Base-by-base conservation (phyloP, 2,888 invertebrate species). In the Odontocolon sp. region DNA sequence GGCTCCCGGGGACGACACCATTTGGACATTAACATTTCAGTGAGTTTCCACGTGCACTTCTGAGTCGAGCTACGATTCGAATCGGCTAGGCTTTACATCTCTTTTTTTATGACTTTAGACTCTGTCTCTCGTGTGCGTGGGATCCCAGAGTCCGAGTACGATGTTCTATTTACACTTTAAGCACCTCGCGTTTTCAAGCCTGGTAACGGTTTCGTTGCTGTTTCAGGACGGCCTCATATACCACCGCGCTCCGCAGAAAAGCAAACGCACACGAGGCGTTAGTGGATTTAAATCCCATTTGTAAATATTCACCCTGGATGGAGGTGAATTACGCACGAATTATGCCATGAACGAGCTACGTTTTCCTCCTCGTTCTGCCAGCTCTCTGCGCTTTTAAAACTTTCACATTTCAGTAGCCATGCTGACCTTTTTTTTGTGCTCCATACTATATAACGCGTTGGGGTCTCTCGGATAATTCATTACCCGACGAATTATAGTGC, bases 241-340 rank as follows among this genome's bases (percentile, higher is more conserved):
- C 11, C 50, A 26, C 14, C 3, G 9, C 8, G 14, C 52, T 16
- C 18, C 59, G 38, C 50, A 69, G 54, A 67, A 76, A 54, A 75
- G 68, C 64, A 70, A 79, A 79, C 78, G 77, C 69, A 73, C 72
- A 71, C 56, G 52, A 56, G 52, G 64, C 74, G 67, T 69, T 75
- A 56, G 56, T 36, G 76, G 77, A 80, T 82, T 83, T 80, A 80
- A 82, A 82, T 80, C 75, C 61, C 76, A 81, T 82, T 78, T 80
- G 80, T 78, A 81, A 84, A 82, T 82, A 84, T 79, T 80, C 67
- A 71, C 59, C 47, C 50, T 73, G 64, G 21, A 59, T 33, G 69
- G 38, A 45, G 57, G 76, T 69, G 68, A 68, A 77, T 72, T 67
- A 64, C 68, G 59, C 63, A 56, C 72, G 69, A 77, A 77, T 72